Evolutionary conservation across 2,888 invertebrate genomes (phyloP).

Genomic region (Norana najaformis): DNA sequence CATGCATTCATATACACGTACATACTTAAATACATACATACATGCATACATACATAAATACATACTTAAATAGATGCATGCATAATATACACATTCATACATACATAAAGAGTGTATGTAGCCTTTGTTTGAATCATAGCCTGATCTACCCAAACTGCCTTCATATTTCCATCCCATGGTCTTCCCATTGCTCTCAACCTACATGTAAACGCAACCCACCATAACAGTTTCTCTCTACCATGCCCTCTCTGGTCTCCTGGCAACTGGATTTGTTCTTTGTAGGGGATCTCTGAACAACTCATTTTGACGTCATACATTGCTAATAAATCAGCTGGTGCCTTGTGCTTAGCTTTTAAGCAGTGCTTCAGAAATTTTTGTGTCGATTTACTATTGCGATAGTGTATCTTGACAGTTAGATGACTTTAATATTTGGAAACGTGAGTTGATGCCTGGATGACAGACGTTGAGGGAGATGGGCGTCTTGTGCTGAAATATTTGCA

Average conservation of each 20-base stretch:
- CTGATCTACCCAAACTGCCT: not conserved
- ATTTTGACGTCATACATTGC: not conserved
- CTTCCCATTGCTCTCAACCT: not conserved
- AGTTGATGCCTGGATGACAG: not conserved
- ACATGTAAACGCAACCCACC: not conserved
- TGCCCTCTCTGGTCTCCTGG: not conserved
- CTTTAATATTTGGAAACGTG: not conserved
- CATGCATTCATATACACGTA: not conserved
- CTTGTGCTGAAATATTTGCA: not conserved
- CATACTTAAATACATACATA: not conserved
- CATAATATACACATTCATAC: no score
- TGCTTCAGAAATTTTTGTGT: not conserved
- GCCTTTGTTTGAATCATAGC: not conserved
- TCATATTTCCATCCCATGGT: no score
- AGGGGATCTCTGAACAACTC: no score
- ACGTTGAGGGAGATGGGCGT: not conserved
- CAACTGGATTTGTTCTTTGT: no score
- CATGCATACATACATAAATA: not conserved
- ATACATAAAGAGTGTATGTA: not conserved
- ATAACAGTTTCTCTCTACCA: not conserved
- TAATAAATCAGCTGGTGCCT: no score
- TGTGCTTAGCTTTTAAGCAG: no score
- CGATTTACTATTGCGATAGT: not conserved
- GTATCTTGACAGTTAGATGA: no score
- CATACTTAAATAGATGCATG: no score